Evolutionary conservation across 2,113 vertebrate genomes (phyloP), one percentile per base, ranked within the genome.

Genomic region (Epinephelus lanceolatus): DNA sequence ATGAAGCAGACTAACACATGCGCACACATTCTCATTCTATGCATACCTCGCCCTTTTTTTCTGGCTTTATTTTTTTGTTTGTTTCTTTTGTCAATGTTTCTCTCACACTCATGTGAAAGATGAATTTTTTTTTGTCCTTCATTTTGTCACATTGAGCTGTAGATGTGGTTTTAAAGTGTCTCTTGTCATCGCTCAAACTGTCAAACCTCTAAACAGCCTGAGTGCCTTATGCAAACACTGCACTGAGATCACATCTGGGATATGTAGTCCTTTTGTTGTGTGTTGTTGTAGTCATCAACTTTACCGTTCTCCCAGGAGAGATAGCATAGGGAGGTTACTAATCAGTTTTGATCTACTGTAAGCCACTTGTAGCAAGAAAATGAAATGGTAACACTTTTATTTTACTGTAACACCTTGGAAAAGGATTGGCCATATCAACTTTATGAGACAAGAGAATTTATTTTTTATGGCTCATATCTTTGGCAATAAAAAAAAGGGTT

Each of bases 241-340:
- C 9, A 0, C 69, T 23, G n/a, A 6, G 15, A 83, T 87, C 82
- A 80, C 33, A 81, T 71, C 83, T 90, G 70, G 70, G 67, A 84
- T 89, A 78, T 88, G 72, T 66, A n/a, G 61, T 76, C 57, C 56
- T 1, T 30, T 86, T 88, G 76, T 85, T 62, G 42, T 75, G 51
- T 66, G 47, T 72, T 77, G 77, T 68, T 78, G 23, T 59, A 42
- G 30, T 80, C 17, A 52, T 56, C 25, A 72, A 60, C 57, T 85
- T 72, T 18, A 15, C 0, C 37, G 0, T 7, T 76, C 47, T 80
- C 37, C 0, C 1, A 4, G 21, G 62, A 88, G 66, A 79, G 65
- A 83, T 60, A 88, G 57, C 49, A 62, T 18, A 76, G 30, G 75
- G 65, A 62, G 47, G 9, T 53, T 33, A 51, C 72, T 76, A 11